Base-by-base conservation (phyloP, 37 sponge, comb jelly and placozoan genomes). In the Spongia lamella region DNA sequence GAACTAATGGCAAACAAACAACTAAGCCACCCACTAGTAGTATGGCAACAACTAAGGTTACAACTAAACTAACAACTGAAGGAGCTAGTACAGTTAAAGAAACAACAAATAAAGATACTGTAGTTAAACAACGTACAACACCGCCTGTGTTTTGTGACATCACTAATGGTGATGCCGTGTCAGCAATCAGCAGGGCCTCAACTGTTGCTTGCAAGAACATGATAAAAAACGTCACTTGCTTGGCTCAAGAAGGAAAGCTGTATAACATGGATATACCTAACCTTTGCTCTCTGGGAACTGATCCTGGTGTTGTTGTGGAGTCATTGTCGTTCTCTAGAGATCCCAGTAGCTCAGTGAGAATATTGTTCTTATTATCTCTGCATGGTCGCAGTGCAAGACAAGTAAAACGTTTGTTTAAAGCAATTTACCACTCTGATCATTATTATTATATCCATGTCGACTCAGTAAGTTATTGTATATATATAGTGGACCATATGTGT, bases 381-480 rank as follows among this genome's bases (percentile, higher is more conserved):
- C 96, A 95, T 38, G 96, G 94, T 32, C 59, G 96, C 27, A 93
- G 90, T 3, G 33, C 86, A 5, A 79, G 94, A 3, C 96, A 95
- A 56, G 60, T 95, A 31, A 79, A 86, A 63, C 68, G 90, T 39
- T 61, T 95, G 63, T 81, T 95, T 77, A 95, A 86, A 59, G 90
- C 94, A 7, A 84, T 95, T 39, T 95, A 95, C 61, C 89, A 95
- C 70, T 33, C 40, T 0, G 85, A 88, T 54, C 93, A 95, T 70
- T 95, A 89, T 72, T 95, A 79, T 74, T 92, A 72, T 73, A 75
- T 95, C 27, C 96, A 95, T 61, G 88, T 92, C 16, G 96, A 95
- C 72, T 65, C 78, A 17, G 94, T 93, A 33, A 75, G 91, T 78
- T 31, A 58, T 7, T 27, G 29, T 7, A 58, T 7, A 15, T 15